Evolutionary conservation across 1,140 invertebrate species (phyloP).

Genomic region (Caerostris darwini): DNA sequence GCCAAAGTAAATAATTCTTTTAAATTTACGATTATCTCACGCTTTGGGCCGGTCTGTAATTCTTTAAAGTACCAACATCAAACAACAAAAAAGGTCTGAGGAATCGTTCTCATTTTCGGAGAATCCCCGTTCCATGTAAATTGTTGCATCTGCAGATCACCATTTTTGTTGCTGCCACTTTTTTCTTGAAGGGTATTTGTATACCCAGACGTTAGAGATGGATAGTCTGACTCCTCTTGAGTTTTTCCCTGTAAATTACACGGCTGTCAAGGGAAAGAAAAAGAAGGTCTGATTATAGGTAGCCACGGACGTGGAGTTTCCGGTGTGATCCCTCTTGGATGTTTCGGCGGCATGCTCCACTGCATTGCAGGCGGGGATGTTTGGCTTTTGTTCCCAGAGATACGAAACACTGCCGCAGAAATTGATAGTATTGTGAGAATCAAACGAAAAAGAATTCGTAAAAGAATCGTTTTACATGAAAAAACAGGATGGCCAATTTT

Average conservation of each 20-base stretch:
- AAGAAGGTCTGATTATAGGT: conserved; percentile 67
- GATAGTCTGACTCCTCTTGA: conserved; percentile 5
- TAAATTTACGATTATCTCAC: neutral
- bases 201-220: conserved; percentile 15
- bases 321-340: conserved; percentile 23
- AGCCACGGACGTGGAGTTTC: conserved; percentile 42
- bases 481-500: too few relatives aligned
- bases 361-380: conserved; percentile 10
- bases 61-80: neutral
- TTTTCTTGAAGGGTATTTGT: conserved; percentile 30
- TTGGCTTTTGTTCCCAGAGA: neutral
- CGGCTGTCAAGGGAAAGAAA: conserved; percentile 17
- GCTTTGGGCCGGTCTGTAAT: neutral
- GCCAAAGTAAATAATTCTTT: neutral
- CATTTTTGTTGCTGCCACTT: neutral
- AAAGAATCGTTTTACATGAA: neutral
- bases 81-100: neutral
- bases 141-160: conserved; percentile 6
- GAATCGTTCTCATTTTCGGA: neutral
- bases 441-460: neutral
- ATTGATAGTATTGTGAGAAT: neutral
- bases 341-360: conserved; percentile 16
- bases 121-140: conserved; percentile 1
- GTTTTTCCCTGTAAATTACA: conserved; percentile 52
- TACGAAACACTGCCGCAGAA: neutral